Conservation (phyloP, 2,888 invertebrate species). For the Drosophila quasianomalipes region DNA sequence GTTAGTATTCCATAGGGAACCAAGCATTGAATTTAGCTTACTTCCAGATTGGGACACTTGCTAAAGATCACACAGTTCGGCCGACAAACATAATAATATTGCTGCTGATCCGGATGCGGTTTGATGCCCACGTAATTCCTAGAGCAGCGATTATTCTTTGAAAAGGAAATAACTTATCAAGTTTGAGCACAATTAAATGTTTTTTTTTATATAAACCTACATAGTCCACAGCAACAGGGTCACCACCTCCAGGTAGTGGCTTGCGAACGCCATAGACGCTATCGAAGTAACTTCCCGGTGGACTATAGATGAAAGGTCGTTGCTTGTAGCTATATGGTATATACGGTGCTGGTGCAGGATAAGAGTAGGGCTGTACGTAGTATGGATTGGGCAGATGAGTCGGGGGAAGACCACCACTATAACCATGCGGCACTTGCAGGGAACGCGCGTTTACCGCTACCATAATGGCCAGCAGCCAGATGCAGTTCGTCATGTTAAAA, state of each 20-base stretch:
- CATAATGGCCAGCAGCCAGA: conserved; percentile 54
- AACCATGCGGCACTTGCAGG: conserved; percentile 25
- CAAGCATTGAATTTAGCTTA: conserved; percentile 37
- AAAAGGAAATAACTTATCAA: background rate
- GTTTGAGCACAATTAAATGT: conserved; percentile 31
- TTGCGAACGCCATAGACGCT: conserved; percentile 73
- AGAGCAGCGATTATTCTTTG: conserved; percentile 83
- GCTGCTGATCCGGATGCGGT: conserved; percentile 84
- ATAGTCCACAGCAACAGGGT: conserved; percentile 82
- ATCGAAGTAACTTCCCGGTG: conserved; percentile 79
- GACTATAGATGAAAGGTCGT: conserved; percentile 41
- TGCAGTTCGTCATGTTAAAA: conserved; percentile 49
- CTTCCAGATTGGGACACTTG: conserved; percentile 82
- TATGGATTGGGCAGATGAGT: conserved; percentile 41
- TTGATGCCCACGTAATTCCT: conserved; percentile 82
- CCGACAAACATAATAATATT: conserved; percentile 86
- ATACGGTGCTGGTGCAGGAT: conserved; percentile 35
- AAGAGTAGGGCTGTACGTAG: conserved; percentile 43
- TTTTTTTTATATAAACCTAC: conserved; percentile 55
- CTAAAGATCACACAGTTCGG: conserved; percentile 84
- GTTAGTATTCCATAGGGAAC: conserved; percentile 19
- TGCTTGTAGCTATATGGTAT: conserved; percentile 43
- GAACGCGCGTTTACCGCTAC: conserved; percentile 45
- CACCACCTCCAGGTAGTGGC: conserved; percentile 85
- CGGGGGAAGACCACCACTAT: conserved; percentile 12